Percentiles rank a stretch among this genome's conserved stretches.
These are phyloP conservation scores for Pocota personata DNA, from an alignment of 2,888 invertebrate species.

Conservation along the genomic window DNA sequence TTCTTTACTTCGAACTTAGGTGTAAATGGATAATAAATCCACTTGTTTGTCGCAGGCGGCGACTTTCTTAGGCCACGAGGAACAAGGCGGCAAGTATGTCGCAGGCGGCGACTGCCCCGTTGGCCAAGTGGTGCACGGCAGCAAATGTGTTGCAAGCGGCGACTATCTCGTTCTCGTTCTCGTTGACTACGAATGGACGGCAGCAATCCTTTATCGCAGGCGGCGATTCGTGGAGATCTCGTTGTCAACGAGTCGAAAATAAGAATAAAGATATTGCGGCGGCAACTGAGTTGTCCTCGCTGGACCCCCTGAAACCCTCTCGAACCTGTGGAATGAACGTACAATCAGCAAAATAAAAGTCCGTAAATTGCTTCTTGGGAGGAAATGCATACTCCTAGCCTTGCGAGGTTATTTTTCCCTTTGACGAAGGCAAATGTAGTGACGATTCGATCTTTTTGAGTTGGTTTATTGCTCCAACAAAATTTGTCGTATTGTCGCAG, in stretches of 20 bases:
- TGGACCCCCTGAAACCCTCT: neutral
- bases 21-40: neutral
- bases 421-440: too few relatives aligned
- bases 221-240: conserved; percentile 3
- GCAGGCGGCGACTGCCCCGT: too few relatives aligned
- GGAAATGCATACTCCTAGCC: too few relatives aligned
- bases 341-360: neutral
- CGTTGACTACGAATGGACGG: conserved; percentile 10
- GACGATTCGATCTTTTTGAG: neutral
- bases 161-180: neutral
- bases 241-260: neutral
- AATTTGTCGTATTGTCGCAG: conserved; percentile 14
- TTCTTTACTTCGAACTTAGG: neutral
- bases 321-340: neutral
- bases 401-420: too few relatives aligned
- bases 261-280: neutral
- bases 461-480: conserved; percentile 2
- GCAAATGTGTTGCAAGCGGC: too few relatives aligned
- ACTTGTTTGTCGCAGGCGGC: too few relatives aligned
- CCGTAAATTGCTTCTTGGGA: neutral
- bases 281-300: neutral
- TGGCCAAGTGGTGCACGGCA: too few relatives aligned
- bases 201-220: conserved; percentile 1
- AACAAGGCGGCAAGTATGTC: too few relatives aligned
- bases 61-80: too few relatives aligned